Conservation (phyloP, 2,113 vertebrate species). For the Pseudopipra pipra region DNA sequence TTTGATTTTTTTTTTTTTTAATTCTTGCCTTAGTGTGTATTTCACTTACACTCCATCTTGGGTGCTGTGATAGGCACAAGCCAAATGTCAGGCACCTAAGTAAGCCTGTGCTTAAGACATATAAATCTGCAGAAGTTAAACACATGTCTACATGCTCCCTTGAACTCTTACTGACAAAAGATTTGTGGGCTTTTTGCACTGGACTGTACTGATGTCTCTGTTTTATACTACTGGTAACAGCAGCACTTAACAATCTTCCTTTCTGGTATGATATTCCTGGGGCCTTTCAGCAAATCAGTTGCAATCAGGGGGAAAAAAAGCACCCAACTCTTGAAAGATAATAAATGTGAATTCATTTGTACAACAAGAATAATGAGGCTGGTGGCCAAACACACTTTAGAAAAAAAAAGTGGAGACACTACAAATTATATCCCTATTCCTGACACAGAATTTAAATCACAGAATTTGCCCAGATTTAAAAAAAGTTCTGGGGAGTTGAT, state of each 20-base stretch:
- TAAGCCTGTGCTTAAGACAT: not conserved
- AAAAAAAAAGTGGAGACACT: not conserved
- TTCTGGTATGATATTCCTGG: not conserved
- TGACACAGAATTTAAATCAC: not conserved
- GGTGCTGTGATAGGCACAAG: not conserved
- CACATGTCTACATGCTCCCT: not conserved
- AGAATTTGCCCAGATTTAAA: not conserved
- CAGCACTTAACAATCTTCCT: not conserved
- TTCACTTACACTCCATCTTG: not conserved
- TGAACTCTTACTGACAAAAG: not conserved
- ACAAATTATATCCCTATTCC: not conserved
- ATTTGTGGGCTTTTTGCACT: not conserved
- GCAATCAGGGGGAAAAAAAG: not conserved
- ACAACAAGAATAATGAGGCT: not conserved
- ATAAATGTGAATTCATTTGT: slow-evolving; percentile 9
- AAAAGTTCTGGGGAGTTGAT: not conserved
- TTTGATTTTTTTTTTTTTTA: not conserved
- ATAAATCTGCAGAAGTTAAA: not conserved
- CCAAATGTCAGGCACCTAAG: not conserved
- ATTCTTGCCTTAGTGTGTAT: not conserved
- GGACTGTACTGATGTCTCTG: not conserved
- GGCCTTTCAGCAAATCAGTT: not conserved
- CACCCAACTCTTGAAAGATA: not conserved
- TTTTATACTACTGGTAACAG: not conserved
- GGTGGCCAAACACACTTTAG: not conserved